Base-by-base conservation (phyloP, 92 coral and sea anemone species). In the Zoanthus sansibaricus region DNA sequence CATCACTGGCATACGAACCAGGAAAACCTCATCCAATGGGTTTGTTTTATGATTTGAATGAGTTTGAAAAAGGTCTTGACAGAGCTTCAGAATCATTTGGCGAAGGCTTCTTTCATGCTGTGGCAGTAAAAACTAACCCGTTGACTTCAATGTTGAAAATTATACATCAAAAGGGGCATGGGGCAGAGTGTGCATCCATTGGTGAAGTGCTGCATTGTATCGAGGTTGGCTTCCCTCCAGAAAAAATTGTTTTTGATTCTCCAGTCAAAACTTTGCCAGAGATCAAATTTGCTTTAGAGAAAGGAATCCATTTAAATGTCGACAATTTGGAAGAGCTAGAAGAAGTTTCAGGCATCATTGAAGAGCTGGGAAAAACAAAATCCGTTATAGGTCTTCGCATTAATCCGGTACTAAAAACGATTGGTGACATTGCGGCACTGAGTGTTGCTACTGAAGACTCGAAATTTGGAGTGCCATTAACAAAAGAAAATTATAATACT, bases 101-200 rank as follows among this genome's bases (percentile, higher is more conserved):
- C 45, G 33, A 89, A 94, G 93, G 93, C 21, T 82, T 92, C 77
- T 78, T 92, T 18, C 98, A 96, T 83, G 98, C 98, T 1, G 55
- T 91, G 12, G 98, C 98, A 18, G 82, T 93, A 49, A 95, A 95
- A 67, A 25, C 98, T n/a, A 95, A 96, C 77, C 98, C 98, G 17
- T 83, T 96, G n/a, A 90, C 93, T 18, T 88, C 87, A 4, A 78
- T 96, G 59, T 21, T 96, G 9, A 86, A 91, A 76, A 86, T 96
- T 69, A 87, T 92, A 9, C 76, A 83, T 8, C 55, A 92, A 8
- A 89, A 91, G 94, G 98, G 98, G 32, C 90, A 78, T 78, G 98
- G 98, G 4, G 90, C 93, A 55, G 98, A 96, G 75, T 96, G 98
- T 85, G 98, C 98, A n/a, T 96, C 98, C 44, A 96, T 96, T 76